Conservation (phyloP, 1,140 invertebrate species). For the Oryctes rhinoceros region DNA sequence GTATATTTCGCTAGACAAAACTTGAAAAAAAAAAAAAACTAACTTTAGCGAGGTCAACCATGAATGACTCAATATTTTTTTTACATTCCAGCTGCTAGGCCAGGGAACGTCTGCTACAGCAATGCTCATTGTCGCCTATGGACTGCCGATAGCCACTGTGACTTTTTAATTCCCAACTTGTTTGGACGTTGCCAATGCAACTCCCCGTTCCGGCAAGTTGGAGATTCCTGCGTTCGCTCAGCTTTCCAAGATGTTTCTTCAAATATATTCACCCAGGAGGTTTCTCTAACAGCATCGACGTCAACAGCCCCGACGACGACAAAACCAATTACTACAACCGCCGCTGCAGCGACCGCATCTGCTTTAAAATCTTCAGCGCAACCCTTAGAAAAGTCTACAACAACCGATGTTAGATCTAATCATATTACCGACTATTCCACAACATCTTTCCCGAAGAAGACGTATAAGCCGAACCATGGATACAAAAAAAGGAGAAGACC, state of each 20-base stretch:
- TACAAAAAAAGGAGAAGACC: constrained; percentile 56
- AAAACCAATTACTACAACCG: constrained; percentile 1
- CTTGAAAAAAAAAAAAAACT: too few species aligned
- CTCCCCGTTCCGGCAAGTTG: constrained; percentile 71
- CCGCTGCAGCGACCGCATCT: constrained; percentile 9
- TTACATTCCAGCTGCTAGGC: constrained; percentile 74
- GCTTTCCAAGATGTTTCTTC: constrained; percentile 52
- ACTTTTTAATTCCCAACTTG: constrained; percentile 87
- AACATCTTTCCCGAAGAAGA: constrained; percentile 39
- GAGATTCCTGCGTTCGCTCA: constrained; percentile 68
- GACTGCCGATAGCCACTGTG: constrained; percentile 83
- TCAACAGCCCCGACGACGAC: neutral
- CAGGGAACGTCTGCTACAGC: constrained; percentile 89
- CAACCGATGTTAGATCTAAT: neutral
- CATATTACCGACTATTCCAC: constrained; percentile 33
- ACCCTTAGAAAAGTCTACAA: neutral
- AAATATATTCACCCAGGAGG: constrained; percentile 52
- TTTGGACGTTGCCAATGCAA: constrained; percentile 88
- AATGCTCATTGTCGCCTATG: constrained; percentile 86
- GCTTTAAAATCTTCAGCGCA: neutral
- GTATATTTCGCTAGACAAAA: too few species aligned
- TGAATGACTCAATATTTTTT: too few species aligned
- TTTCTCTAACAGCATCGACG: constrained; percentile 26
- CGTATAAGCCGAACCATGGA: constrained; percentile 17
- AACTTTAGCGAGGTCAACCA: too few species aligned